A percentile compares a stretch with the other conserved stretches of the same genome.
These are phyloP conservation scores for Drosophila anceps DNA, from an alignment of 2,888 invertebrate species.

Conservation along the genomic window DNA sequence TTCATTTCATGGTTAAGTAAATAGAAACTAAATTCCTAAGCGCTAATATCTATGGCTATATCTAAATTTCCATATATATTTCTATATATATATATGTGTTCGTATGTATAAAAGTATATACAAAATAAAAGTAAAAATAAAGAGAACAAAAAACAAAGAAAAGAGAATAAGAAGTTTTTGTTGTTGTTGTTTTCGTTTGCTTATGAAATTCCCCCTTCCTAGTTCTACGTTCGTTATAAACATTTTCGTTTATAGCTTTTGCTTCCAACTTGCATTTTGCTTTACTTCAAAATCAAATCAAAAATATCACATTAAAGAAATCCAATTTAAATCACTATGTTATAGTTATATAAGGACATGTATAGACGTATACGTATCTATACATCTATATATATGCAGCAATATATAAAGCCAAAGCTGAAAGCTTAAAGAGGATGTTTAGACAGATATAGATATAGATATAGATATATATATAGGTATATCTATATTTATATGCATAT, in stretches of 20 bases:
- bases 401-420: constrained; percentile 17
- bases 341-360: constrained; percentile 22
- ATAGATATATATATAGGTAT: constrained; percentile 18
- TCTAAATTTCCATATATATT: background rate
- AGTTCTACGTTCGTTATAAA: constrained; percentile 22
- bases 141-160: no score
- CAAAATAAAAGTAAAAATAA: constrained; percentile 1
- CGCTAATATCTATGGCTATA: constrained; percentile 8
- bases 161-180: background rate
- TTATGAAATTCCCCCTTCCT: background rate
- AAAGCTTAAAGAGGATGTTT: constrained; percentile 6
- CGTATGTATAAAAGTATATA: background rate
- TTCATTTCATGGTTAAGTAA: constrained; percentile 57
- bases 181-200: background rate
- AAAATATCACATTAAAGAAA: constrained; percentile 77
- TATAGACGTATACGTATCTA: constrained; percentile 12
- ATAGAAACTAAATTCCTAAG: constrained; percentile 38
- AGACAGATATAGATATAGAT: constrained; percentile 11
- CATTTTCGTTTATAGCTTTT: constrained; percentile 28
- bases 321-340: constrained; percentile 70
- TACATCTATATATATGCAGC: constrained; percentile 20
- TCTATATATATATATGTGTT: background rate
- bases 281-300: constrained; percentile 62
- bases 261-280: constrained; percentile 50
- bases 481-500: constrained; percentile 9